These are phyloP conservation scores for Motacilla alba DNA, from an alignment of 2,113 vertebrate genomes.

Conservation along the genomic window DNA sequence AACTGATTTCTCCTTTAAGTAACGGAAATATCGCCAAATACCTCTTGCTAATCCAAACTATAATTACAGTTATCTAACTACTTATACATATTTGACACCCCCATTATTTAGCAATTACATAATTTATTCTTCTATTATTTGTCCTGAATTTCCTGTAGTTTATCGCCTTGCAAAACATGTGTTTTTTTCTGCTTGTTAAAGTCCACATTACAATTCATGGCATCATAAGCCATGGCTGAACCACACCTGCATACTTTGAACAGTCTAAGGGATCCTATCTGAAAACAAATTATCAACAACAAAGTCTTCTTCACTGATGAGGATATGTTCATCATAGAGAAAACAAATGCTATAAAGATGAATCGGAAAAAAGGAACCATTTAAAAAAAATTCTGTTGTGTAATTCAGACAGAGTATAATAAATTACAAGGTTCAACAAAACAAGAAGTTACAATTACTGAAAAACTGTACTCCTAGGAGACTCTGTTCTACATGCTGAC, in stretches of 20 bases:
- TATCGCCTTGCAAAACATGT: not conserved
- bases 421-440: not conserved
- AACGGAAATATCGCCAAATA: not conserved
- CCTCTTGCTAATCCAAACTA: not conserved
- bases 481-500: not conserved
- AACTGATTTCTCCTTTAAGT: not conserved
- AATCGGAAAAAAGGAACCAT: not conserved
- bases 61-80: not conserved
- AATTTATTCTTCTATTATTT: not conserved
- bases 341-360: not conserved
- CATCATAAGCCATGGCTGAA: not conserved
- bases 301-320: not conserved
- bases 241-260: not conserved
- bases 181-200: not conserved
- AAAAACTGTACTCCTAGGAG: not conserved
- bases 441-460: not conserved
- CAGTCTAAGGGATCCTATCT: not conserved
- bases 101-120: not conserved
- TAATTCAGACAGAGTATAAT: not conserved
- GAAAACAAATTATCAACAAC: not conserved
- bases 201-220: not conserved
- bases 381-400: not conserved
- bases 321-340: not conserved
- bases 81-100: not conserved
- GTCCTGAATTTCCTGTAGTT: not conserved